Evolutionary conservation across 2,888 invertebrate genomes (phyloP).

Genomic region (Aquatica leii): DNA sequence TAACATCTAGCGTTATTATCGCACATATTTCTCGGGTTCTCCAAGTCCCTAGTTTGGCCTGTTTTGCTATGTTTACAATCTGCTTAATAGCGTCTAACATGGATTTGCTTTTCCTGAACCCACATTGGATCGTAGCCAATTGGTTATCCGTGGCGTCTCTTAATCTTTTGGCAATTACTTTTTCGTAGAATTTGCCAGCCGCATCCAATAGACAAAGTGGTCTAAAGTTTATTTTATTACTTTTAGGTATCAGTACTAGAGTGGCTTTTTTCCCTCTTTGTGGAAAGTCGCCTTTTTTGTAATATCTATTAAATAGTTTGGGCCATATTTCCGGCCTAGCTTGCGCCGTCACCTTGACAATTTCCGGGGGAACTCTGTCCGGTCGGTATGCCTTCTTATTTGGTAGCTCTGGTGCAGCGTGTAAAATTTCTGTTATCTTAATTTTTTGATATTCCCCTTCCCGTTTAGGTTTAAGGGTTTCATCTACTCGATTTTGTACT

Average conservation of each 20-base stretch:
- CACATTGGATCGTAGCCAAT: neutral
- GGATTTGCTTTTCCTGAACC: too few relatives aligned
- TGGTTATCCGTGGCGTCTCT: neutral
- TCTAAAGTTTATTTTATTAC: neutral
- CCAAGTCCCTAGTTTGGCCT: neutral
- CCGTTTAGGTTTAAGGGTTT: too few relatives aligned
- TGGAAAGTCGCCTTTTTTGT: neutral
- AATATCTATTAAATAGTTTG: neutral
- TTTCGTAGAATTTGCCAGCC: neutral
- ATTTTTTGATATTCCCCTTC: too few relatives aligned
- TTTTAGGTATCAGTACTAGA: neutral
- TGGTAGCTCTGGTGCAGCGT: neutral
- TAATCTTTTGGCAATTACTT: neutral
- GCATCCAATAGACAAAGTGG: neutral
- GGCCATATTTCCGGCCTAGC: neutral
- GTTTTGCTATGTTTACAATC: neutral
- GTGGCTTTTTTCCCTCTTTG: neutral
- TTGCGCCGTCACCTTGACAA: neutral
- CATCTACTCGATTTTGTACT: too few relatives aligned
- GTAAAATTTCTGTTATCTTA: too few relatives aligned
- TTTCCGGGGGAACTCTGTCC: neutral
- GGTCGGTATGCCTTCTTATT: neutral
- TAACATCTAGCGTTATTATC: too few relatives aligned
- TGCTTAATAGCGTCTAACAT: neutral
- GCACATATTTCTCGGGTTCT: too few relatives aligned